These are phyloP conservation scores for Cheilosia vernalis DNA, from an alignment of 2,888 invertebrate species.

Conservation along the genomic window DNA sequence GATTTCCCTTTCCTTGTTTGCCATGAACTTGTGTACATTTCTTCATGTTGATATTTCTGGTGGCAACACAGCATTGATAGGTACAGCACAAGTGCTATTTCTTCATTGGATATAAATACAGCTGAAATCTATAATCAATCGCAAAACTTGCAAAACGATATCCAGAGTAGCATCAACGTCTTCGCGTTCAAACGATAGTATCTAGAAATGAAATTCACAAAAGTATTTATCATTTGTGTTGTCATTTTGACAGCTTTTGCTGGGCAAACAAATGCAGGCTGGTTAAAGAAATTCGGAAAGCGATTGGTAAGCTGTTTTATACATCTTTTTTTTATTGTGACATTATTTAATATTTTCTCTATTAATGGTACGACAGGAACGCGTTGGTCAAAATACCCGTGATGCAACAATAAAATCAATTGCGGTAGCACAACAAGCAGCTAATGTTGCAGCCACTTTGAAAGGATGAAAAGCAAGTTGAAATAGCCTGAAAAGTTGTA, in stretches of 20 bases:
- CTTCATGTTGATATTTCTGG: no score
- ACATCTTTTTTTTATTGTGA: no score
- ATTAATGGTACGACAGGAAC: slow-evolving; percentile 75
- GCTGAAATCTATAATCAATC: no score
- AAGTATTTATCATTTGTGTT: slow-evolving; percentile 19
- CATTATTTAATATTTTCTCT: not conserved
- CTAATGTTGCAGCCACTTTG: slow-evolving; percentile 78
- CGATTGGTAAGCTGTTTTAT: slow-evolving; percentile 31
- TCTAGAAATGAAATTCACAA: slow-evolving; percentile 43
- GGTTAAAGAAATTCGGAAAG: slow-evolving; percentile 50
- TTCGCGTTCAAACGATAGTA: no score
- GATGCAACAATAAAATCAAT: slow-evolving; percentile 78
- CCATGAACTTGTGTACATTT: no score
- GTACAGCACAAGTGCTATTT: no score
- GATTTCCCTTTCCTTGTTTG: no score
- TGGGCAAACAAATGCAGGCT: slow-evolving; percentile 52
- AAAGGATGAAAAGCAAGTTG: slow-evolving; percentile 63
- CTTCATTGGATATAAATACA: no score
- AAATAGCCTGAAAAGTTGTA: no score
- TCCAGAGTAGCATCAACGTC: no score
- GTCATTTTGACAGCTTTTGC: slow-evolving; percentile 43
- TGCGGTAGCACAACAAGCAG: slow-evolving; percentile 78
- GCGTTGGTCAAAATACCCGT: slow-evolving; percentile 78
- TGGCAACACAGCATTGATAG: no score
- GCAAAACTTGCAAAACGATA: no score